Evolutionary conservation across 2,888 invertebrate genomes (phyloP).

Genomic region (Morpho deidamia): DNA sequence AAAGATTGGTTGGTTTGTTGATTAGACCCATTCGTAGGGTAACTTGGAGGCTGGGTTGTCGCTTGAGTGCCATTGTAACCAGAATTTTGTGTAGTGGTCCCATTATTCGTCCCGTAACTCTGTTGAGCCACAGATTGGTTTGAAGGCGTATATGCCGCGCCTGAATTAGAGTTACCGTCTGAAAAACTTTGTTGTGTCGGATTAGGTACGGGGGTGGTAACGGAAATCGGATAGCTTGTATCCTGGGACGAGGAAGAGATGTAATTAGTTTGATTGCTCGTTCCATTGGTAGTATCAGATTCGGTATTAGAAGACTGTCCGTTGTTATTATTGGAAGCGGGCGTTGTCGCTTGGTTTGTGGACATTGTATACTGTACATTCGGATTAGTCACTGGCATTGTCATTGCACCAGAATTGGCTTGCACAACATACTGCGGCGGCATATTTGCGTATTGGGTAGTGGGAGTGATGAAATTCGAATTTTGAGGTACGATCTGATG

Average conservation of each 20-base stretch:
- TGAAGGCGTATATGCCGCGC: constrained; percentile 40
- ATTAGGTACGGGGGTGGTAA: constrained; percentile 39
- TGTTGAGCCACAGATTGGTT: constrained; percentile 45
- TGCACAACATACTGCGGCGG: constrained; percentile 67
- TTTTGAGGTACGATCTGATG: constrained; percentile 60
- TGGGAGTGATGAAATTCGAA: constrained; percentile 52
- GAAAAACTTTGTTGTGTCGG: constrained; percentile 45
- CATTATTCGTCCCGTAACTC: constrained; percentile 47
- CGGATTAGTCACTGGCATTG: constrained; percentile 47
- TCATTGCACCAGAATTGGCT: constrained; percentile 44
- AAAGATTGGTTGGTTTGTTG: constrained; percentile 46
- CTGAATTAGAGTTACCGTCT: constrained; percentile 46
- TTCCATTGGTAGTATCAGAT: constrained; percentile 45
- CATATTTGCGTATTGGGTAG: constrained; percentile 55
- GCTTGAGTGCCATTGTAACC: constrained; percentile 45
- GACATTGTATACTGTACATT: constrained; percentile 58
- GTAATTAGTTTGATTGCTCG: constrained; percentile 56
- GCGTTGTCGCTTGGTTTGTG: constrained; percentile 39
- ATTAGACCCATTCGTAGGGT: constrained; percentile 51
- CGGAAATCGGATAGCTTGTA: constrained; percentile 44
- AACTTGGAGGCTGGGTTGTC: constrained; percentile 49
- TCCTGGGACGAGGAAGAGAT: constrained; percentile 69
- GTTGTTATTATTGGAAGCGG: constrained; percentile 47
- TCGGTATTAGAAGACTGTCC: constrained; percentile 46
- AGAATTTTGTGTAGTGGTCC: constrained; percentile 38